These are phyloP conservation scores for Syngnathus floridae DNA, from an alignment of 2,113 vertebrate genomes.

Conservation along the genomic window DNA sequence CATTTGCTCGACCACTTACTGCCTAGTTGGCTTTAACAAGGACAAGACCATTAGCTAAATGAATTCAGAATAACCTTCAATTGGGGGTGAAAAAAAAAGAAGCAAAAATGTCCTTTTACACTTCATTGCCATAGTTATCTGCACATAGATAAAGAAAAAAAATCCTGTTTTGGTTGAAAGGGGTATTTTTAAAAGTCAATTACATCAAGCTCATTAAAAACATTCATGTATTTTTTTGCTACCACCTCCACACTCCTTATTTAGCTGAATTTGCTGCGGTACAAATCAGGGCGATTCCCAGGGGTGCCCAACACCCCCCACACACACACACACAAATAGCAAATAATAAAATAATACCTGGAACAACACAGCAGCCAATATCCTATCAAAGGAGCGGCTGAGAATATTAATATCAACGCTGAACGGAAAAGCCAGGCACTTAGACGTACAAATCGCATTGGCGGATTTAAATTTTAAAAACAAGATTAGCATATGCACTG, in stretches of 20 bases:
- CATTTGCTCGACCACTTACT: conserved; percentile 30
- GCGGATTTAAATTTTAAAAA: conserved; percentile 65
- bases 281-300: conserved; percentile 32
- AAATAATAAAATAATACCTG: conserved; percentile 48
- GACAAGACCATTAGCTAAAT: conserved; percentile 39
- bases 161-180: neutral
- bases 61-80: conserved; percentile 44
- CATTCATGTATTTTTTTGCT: conserved; percentile 17
- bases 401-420: conserved; percentile 65
- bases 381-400: conserved; percentile 64
- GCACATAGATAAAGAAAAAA: conserved; percentile 18
- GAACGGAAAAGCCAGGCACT: conserved; percentile 69
- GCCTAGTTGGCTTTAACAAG: conserved; percentile 43
- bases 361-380: conserved; percentile 57
- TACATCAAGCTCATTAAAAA: conserved; percentile 28
- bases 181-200: conserved; percentile 13
- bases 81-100: neutral
- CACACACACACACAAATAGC: conserved; percentile 19
- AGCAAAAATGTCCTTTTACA: conserved; percentile 22
- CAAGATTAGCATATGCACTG: conserved; percentile 64
- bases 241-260: conserved; percentile 10
- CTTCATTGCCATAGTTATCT: conserved; percentile 42
- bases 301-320: conserved; percentile 18
- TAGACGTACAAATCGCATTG: conserved; percentile 65
- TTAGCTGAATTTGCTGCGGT: conserved; percentile 33